Evolutionary conservation across 2,797 vertebrate species (phyloP), one percentile per base, ranked within the genome.

Genomic region (Salmo trutta): DNA sequence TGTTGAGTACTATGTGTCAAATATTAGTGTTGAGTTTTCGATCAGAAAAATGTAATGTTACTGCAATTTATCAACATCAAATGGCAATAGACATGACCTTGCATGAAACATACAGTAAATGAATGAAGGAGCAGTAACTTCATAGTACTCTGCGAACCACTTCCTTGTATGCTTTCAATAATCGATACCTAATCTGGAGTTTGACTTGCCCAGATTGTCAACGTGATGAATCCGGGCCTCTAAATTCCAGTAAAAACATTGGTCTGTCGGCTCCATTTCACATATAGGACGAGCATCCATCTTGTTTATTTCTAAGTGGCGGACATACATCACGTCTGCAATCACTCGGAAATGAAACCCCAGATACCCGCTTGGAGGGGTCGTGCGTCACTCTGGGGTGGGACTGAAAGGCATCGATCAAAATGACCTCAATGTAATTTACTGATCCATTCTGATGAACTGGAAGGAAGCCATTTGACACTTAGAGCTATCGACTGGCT

Each of bases 151-250:
- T 53, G 2, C 1, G 31, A 62, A 2, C 71, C 1, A 16, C 78
- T 12, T 51, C 15, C 54, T 31, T n/a, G 1, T 31, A 14, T 21
- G 3, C 75, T 77, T 69, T 15, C 56, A 29, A 68, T 81, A 51
- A 88, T 88, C 81, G 33, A 79, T 83, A 81, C 54, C 78, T 85
- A 80, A 87, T 90, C 83, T 81, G 4, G 68, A 76, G 54, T 78
- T 74, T 77, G 75, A 79, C 77, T 52, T 72, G 24, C 65, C 77
- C 33, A 51, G 65, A 62, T 33, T 66, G 31, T 78, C 71, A 75
- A 70, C 77, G 16, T 86, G 85, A 85, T 87, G 74, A 85, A 87
- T 75, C 29, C 75, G 47, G 47, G 70, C 77, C 41, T 56, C 75
- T 47, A 56, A 51, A 59, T 19, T 73, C 68, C 31, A 24, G 62